These are phyloP conservation scores for Orchestes rusci DNA, from an alignment of 2,888 invertebrate species.

Conservation along the genomic window DNA sequence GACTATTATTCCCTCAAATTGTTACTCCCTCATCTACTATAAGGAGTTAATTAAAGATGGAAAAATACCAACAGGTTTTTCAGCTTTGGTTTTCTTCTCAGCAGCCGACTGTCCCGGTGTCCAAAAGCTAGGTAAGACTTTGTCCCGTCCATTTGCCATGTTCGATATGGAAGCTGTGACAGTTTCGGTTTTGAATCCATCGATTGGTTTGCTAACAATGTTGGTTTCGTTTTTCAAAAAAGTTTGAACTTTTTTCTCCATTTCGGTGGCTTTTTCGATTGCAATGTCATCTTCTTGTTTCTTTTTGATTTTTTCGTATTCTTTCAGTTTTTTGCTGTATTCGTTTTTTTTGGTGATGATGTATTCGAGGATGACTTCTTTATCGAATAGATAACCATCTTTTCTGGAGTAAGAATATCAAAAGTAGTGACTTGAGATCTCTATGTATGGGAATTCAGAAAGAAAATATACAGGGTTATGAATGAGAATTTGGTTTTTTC, in stretches of 20 bases:
- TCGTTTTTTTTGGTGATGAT: conserved; percentile 92
- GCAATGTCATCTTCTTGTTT: conserved; percentile 64
- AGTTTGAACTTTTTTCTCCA: conserved; percentile 64
- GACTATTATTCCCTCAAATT: no score
- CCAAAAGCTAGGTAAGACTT: conserved; percentile 92
- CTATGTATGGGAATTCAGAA: no score
- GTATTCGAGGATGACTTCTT: conserved; percentile 93
- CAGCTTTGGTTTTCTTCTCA: conserved; percentile 58
- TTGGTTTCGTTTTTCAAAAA: conserved; percentile 80
- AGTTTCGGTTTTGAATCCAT: conserved; percentile 37
- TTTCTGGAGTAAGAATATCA: no score
- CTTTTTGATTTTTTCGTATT: conserved; percentile 82
- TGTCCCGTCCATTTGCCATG: conserved; percentile 67
- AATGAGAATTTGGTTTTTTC: no score
- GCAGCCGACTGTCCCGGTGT: conserved; percentile 89
- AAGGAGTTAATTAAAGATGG: no score
- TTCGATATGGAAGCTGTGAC: conserved; percentile 56
- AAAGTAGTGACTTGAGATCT: no score
- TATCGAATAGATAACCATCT: conserved; percentile 93
- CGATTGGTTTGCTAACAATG: conserved; percentile 52
- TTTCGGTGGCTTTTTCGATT: conserved; percentile 60
- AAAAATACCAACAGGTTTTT: conserved; percentile 59
- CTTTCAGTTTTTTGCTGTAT: conserved; percentile 80
- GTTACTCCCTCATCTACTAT: no score
- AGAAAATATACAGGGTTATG: no score